Evolutionary conservation across 1,140 invertebrate species (phyloP).

Genomic region (Araneus ventricosus): DNA sequence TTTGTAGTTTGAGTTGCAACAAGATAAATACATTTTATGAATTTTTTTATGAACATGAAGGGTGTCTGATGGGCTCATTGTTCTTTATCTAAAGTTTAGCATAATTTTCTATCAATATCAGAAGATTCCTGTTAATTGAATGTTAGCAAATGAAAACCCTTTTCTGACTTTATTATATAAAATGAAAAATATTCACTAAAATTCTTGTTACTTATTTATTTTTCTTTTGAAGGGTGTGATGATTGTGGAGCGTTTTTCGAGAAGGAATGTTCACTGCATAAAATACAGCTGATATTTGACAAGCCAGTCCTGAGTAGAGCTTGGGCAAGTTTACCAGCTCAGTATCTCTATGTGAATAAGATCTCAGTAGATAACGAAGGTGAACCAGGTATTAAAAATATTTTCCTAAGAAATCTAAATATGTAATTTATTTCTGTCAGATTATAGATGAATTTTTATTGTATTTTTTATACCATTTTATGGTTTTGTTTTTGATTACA

Average conservation of each 20-base stretch:
- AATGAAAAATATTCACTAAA: no score
- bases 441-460: background rate
- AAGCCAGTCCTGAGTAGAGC: conserved; percentile 88
- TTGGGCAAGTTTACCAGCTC: conserved; percentile 86
- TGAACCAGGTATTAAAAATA: conserved; percentile 52
- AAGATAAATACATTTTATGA: background rate
- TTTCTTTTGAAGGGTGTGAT: conserved; percentile 76
- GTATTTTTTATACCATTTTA: background rate
- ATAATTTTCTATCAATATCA: no score
- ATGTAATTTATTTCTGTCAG: background rate
- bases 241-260: conserved; percentile 83
- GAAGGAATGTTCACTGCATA: conserved; percentile 82
- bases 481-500: background rate
- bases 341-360: conserved; percentile 84
- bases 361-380: conserved; percentile 70
- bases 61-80: background rate
- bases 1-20: background rate
- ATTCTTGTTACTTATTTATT: background rate
- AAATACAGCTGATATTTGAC: conserved; percentile 84
- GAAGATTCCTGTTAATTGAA: no score
- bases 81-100: no score
- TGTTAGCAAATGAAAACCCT: no score
- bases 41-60: background rate
- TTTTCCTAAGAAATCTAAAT: background rate
- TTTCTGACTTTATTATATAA: no score